These are phyloP conservation scores for Poecile atricapillus DNA, from an alignment of 2,113 vertebrate species.

Conservation along the genomic window DNA sequence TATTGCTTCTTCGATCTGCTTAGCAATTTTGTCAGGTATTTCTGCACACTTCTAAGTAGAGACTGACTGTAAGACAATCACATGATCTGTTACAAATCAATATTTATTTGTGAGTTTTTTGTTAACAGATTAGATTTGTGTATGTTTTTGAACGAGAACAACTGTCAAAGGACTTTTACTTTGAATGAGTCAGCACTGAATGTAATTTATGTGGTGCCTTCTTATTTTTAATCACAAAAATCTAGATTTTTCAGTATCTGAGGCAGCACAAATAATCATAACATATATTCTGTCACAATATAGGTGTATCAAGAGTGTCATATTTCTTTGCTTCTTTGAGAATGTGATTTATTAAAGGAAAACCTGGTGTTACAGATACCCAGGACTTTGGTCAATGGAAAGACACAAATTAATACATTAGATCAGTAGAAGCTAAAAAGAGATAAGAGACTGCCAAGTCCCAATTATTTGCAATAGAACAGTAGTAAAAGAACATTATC, in stretches of 20 bases:
- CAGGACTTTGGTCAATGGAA: background rate
- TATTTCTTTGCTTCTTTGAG: background rate
- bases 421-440: background rate
- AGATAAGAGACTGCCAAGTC: background rate
- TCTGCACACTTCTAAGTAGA: background rate
- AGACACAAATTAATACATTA: background rate
- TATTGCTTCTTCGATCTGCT: background rate
- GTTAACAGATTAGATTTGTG: background rate
- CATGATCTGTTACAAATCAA: background rate
- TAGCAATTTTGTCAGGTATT: background rate
- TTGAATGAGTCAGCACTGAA: background rate
- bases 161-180: background rate
- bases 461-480: background rate
- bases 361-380: background rate
- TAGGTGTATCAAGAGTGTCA: background rate
- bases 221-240: background rate
- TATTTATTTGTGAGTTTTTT: background rate
- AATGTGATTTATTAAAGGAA: background rate
- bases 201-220: background rate
- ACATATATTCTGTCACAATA: background rate
- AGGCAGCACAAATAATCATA: background rate
- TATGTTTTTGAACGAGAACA: background rate
- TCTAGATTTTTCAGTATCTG: background rate
- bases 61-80: background rate
- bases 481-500: background rate